Base-by-base conservation (phyloP, 2,113 vertebrate species). In the Uropsilus gracilis region DNA sequence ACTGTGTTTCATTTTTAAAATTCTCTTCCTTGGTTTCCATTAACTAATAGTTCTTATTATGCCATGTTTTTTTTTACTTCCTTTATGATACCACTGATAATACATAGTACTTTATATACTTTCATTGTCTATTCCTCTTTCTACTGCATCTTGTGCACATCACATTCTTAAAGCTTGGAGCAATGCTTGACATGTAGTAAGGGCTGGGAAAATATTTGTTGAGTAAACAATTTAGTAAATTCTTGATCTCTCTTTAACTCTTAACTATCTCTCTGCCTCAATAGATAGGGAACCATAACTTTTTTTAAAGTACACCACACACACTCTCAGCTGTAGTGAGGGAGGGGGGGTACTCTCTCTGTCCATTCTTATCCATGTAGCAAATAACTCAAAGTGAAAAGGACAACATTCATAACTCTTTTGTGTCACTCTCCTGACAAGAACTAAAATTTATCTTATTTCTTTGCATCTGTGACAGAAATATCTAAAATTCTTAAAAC, bases 381-480 rank as follows among this genome's bases (percentile, higher is more conserved):
- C 48, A 93, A 78, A 88, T 17, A 73, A 18, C 30, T 46, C 12
- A 3, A 89, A 32, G 48, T 78, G 28, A 75, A 39, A 73, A 92
- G 68, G 11, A 94, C 16, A 68, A 39, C 72, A 68, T 37, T 48
- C 53, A 37, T 16, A 82, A 34, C 6, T 0, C 44, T 77, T 76
- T 34, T 73, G 34, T 86, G 64, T 92, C 75, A 83, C 48, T 75
- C 20, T 75, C 20, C 39, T n/a, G 66, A 8, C 61, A 17, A 91
- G 34, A 64, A 89, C 42, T 68, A 72, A 77, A 84, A 68, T 83
- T 73, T 73, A 34, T 86, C 39, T 86, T 53, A 50, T n/a, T 76
- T 86, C 24, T 92, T 95, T 82, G 37, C 20, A 85, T 34, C 30
- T 75, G 0, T 34, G 18, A 88, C 44, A 90, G 12, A 96, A 91